phyloP scores from a whole-genome alignment of 2,888 invertebrate species.

The Orthosia gracilis region DNA sequence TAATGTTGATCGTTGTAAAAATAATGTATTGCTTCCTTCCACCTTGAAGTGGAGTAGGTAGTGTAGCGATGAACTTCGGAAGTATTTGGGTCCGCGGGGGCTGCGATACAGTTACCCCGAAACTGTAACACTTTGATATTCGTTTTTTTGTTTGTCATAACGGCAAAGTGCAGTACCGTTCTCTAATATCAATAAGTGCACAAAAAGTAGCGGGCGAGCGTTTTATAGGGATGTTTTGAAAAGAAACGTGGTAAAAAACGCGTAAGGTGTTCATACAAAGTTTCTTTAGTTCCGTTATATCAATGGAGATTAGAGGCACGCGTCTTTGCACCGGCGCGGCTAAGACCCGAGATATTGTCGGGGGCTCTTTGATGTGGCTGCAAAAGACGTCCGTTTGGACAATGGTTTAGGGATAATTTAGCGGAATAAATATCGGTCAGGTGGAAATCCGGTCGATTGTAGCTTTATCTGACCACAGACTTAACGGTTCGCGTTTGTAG shows the following conservation, averaged over 20 bases:
- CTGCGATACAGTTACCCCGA: conserved; percentile 88
- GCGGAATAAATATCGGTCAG: conserved; percentile 76
- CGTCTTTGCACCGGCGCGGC: conserved; percentile 80
- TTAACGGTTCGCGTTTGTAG: conserved; percentile 65
- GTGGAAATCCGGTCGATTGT: conserved; percentile 83
- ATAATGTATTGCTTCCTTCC: conserved; percentile 90
- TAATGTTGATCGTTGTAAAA: conserved; percentile 88
- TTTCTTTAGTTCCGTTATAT: conserved; percentile 87
- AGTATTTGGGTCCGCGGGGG: conserved; percentile 69
- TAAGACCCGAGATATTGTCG: conserved; percentile 83
- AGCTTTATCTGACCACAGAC: conserved; percentile 75
- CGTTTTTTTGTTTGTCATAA: conserved; percentile 83
- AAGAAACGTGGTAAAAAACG: conserved; percentile 79
- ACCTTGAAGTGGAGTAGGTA: conserved; percentile 81
- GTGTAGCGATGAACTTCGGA: conserved; percentile 74
- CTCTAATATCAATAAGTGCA: conserved; percentile 81
- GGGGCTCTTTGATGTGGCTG: conserved; percentile 87
- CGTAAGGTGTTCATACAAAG: conserved; percentile 87
- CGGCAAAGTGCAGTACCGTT: conserved; percentile 85
- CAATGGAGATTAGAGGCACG: conserved; percentile 90
- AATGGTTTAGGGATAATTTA: conserved; percentile 81
- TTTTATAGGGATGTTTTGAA: conserved; percentile 85
- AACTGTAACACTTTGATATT: conserved; percentile 86
- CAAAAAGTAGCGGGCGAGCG: conserved; percentile 85
- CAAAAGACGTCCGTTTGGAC: conserved; percentile 83